Base-by-base conservation (phyloP, 2,888 invertebrate species). In the Gibbula magus region DNA sequence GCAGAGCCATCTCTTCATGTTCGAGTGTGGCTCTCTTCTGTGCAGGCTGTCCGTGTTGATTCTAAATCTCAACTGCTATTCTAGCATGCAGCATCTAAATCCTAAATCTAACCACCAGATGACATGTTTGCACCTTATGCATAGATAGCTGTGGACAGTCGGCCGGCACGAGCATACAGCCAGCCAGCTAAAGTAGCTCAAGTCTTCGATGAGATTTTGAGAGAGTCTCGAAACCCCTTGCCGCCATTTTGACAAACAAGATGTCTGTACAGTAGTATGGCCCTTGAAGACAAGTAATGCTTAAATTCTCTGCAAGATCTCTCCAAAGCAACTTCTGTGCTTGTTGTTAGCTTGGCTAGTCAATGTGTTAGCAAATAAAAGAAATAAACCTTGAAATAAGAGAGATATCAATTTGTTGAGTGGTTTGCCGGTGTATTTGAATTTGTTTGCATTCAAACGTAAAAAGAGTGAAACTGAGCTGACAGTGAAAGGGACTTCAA, bases 361-460 rank as follows among this genome's bases (percentile, higher is more conserved):
- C 70, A 70, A 70, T 70, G 29, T 70, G 70, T 70, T 70, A n/a
- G 70, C 70, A 70, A 70, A 70, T 70, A 61, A 61, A 61, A 61
- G 61, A 61, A 61, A 61, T 61, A 70, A 70, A 70, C 35, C 70
- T 32, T 70, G 70, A 70, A 70, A 70, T 39, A 70, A 32, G 70
- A 70, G 70, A 70, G 70, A 70, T 70, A 70, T 70, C 70, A 70
- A 70, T 70, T 70, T 70, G 35, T 61, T 25, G 29, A 61, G 61
- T 61, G 61, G 61, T 61, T 61, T 29, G n/a, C 61, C 29, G 16
- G 61, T 25, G 29, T 61, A 29, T 45, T 61, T 61, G 61, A 61
- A 61, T 61, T 29, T 25, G 29, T 61, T 61, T 25, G 61, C 29
- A 25, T 25, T 22, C 25, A 29, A 25, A 61, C 29, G 29, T 61